Evolutionary conservation across 2,888 invertebrate genomes (phyloP), one percentile per base, ranked within the genome.

Genomic region (Sesamia inferens): DNA sequence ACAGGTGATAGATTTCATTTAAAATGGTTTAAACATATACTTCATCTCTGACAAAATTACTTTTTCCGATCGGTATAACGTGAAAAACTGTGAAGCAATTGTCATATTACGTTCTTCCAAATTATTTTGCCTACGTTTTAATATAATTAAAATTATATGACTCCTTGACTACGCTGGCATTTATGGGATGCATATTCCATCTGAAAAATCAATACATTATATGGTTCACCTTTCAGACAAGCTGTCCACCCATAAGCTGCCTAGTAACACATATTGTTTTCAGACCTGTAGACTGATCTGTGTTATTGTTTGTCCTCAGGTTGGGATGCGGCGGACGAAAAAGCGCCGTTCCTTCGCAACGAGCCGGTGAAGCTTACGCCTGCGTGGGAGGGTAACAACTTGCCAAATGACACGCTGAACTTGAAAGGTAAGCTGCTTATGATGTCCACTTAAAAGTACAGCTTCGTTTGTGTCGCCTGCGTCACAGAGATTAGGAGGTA

Each of bases 281-380:
- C 16, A 57, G 39, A 16, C 13, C 0, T 51, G 16, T 19, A 5
- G 13, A 42, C 58, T 54, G 13, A 55, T 22, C 6, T 8, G 2
- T 47, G 24, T 51, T 1, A 19, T 51, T 51, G 7, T 19, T 81
- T 81, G 71, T 68, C 62, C 73, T 85, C 90, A 96, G 96, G 96
- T 80, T 96, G 95, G 95, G 94, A 94, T 78, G 92, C 87, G 68
- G 94, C 93, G 79, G 94, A 95, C 64, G 97, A 97, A 91, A 97
- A 97, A 90, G 94, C 96, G 75, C 97, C 97, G 54, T 97, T 97
- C 90, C 96, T 97, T 84, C 96, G 96, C 85, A 95, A 97, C 85
- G 98, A 98, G 94, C 98, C 98, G 66, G 98, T 98, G 80, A 97
- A 97, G 86, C 96, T 99, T 80, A 98, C 98, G 70, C 98, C 98